Percentiles rank a stretch among this genome's conserved stretches.
Evolutionary conservation across 23 tunicate species (phyloP).

Genomic region (Phallusia fumigata): DNA sequence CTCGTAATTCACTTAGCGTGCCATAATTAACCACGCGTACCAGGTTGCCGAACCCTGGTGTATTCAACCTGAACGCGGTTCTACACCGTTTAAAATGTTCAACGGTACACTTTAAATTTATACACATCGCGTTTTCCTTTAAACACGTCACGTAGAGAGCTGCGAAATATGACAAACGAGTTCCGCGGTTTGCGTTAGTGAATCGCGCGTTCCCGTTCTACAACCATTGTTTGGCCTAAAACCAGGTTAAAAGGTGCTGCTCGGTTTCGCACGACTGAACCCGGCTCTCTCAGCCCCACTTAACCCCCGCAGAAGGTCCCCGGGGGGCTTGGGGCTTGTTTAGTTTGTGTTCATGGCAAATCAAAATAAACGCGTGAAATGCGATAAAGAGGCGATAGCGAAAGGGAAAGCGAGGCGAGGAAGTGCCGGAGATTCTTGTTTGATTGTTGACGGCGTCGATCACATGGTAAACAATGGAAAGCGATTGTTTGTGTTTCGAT

Average conservation of each 20-base stretch:
- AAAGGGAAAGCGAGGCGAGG: neutral
- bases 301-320: neutral
- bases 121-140: too few species aligned
- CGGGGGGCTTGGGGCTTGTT: neutral
- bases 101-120: too few species aligned
- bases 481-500: too few species aligned
- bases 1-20: too few species aligned
- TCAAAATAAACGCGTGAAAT: conserved; percentile 1
- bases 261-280: neutral
- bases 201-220: neutral
- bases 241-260: conserved; percentile 3
- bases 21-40: too few species aligned
- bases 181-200: neutral
- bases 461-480: too few species aligned
- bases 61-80: too few species aligned
- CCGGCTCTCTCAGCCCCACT: neutral
- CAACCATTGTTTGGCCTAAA: neutral
- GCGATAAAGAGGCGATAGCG: conserved; percentile 8
- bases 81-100: too few species aligned
- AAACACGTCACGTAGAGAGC: too few species aligned
- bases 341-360: neutral
- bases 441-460: neutral
- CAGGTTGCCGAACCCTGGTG: too few species aligned
- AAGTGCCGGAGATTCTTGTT: neutral
- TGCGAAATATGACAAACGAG: too few species aligned